These are phyloP conservation scores for Acleris laterana DNA, from an alignment of 2,888 invertebrate genomes.

Conservation along the genomic window DNA sequence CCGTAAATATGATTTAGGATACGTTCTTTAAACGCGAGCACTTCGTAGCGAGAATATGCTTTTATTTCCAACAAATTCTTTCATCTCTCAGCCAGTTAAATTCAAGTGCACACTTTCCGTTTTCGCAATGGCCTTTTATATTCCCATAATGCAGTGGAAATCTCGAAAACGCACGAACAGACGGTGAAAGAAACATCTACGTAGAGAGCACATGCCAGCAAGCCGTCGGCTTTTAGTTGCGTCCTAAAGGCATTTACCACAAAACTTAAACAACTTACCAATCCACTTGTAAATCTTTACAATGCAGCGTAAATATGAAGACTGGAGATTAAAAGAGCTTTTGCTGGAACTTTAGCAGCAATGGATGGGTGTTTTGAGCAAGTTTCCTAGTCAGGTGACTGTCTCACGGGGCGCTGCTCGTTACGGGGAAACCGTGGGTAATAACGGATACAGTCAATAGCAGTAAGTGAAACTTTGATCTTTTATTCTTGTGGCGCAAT, in stretches of 20 bases:
- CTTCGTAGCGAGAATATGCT: not conserved
- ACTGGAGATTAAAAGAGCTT: not conserved
- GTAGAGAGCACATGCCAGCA: constrained; percentile 7
- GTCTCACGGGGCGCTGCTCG: not conserved
- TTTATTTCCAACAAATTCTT: not conserved
- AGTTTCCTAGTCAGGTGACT: not conserved
- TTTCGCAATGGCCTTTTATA: constrained; percentile 12
- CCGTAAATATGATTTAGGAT: no score
- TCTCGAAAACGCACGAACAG: constrained; percentile 19
- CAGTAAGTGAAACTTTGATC: constrained; percentile 30
- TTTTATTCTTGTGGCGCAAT: constrained; percentile 13
- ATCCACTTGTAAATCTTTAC: not conserved
- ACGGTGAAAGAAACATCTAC: constrained; percentile 24
- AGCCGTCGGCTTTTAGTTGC: constrained; percentile 5
- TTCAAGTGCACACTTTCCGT: not conserved
- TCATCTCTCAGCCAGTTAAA: not conserved
- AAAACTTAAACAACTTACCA: not conserved
- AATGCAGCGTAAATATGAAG: not conserved
- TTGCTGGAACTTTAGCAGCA: not conserved
- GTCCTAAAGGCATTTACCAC: constrained; percentile 6
- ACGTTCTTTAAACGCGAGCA: no score
- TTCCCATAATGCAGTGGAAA: constrained; percentile 13
- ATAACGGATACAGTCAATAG: constrained; percentile 29
- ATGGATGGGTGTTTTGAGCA: not conserved
- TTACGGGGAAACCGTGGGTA: constrained; percentile 19